phyloP scores from a whole-genome alignment of 2,888 invertebrate species.

The Aleiodes alternator region DNA sequence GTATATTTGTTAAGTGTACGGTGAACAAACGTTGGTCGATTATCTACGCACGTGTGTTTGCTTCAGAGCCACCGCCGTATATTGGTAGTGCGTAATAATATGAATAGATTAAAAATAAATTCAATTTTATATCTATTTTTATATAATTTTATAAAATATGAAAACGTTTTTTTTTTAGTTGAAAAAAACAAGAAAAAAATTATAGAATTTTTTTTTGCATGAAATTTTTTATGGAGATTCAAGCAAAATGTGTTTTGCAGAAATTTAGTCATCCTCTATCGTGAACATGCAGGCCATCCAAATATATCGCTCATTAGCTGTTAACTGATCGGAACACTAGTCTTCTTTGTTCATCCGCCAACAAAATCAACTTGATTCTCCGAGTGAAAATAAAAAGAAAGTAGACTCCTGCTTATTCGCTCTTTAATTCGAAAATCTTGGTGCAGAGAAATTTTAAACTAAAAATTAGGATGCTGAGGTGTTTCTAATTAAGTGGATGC shows the following conservation, averaged over 20 bases:
- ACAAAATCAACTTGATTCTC: not conserved
- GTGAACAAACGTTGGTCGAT: constrained; percentile 29
- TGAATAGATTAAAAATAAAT: constrained; percentile 21
- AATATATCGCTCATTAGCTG: constrained; percentile 3
- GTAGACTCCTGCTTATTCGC: not conserved
- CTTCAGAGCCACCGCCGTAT: constrained; percentile 25
- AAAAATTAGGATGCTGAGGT: constrained; percentile 4
- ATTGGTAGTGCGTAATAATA: not conserved
- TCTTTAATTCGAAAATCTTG: constrained; percentile 3
- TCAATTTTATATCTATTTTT: not conserved
- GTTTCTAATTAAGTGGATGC: not conserved
- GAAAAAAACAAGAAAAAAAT: no score
- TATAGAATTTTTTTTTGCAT: not conserved
- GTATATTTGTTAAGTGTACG: constrained; percentile 31
- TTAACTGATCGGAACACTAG: constrained; percentile 17
- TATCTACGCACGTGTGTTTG: constrained; percentile 47
- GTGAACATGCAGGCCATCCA: constrained; percentile 1
- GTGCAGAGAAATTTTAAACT: not conserved
- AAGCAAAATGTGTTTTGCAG: not conserved
- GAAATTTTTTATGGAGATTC: not conserved
- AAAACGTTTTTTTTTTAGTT: not conserved
- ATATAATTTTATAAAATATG: not conserved
- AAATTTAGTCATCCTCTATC: not conserved
- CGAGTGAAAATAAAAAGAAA: constrained; percentile 2
- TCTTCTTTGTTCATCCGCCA: constrained; percentile 2